Evolutionary conservation across 2,113 vertebrate genomes (phyloP), one percentile per base, ranked within the genome.

Genomic region (Sinocyclocheilus maitianheensis): DNA sequence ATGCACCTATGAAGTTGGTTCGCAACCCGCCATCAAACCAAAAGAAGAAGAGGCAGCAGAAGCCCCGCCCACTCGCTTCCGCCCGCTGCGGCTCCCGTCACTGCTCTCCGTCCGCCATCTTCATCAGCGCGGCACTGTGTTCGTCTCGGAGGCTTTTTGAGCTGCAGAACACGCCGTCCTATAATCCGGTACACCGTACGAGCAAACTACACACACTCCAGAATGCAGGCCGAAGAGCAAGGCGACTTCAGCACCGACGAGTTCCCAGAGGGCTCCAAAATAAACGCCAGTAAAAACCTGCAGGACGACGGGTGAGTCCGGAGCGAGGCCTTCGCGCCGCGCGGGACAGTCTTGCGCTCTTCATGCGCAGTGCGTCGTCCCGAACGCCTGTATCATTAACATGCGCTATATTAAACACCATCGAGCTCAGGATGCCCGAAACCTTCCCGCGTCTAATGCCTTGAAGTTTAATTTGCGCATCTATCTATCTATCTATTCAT

Each of bases 241-340:
- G 84, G 43, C 26, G 91, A 91, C 37, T 89, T 91, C 77, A 94
- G 92, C 87, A 90, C 92, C 53, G 95, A 96, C 62, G 96, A 97
- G 22, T 96, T 95, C 91, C 95, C 95, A 1, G 96, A 97, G 85
- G 96, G 96, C 40, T 96, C 96, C 24, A 97, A 96, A 89, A 97
- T 97, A 77, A 97, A 97, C 81, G 96, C 96, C 13, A 96, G 96
- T 93, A 96, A 96, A 89, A 97, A 96, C 58, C 96, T 95, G 91
- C 94, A 97, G 90, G 96, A 96, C 88, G 96, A 97, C 69, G 96
- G 96, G 96, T 96, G 91, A 91, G 90, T 88, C 24, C 22, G 65
- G 26, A 13, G 26, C 84, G 84, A 26, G 24, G 51, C 51, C 48
- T 60, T 55, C 40, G 24, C 16, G 24, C 30, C 30, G 30, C 30